A percentile compares a stretch with the other conserved stretches of the same genome.
phyloP scores from a whole-genome alignment of 2,888 invertebrate genomes.

The Nematopogon swammerdamellus region DNA sequence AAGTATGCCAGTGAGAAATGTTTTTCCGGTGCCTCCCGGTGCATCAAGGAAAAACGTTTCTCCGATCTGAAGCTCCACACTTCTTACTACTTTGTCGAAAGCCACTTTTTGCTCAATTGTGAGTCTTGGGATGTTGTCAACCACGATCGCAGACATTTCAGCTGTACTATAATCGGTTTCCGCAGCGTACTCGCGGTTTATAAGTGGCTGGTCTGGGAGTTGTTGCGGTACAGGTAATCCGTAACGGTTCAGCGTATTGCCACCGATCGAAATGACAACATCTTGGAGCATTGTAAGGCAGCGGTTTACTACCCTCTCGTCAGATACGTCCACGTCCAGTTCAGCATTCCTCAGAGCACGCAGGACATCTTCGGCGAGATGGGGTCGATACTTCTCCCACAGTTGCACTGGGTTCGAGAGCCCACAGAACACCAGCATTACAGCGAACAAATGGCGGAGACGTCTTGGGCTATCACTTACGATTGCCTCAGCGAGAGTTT shows the following conservation, averaged over 20 bases:
- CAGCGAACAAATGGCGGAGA: constrained; percentile 11
- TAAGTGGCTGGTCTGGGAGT: neutral
- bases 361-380: constrained; percentile 15
- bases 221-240: constrained; percentile 8
- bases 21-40: no score
- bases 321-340: constrained; percentile 6
- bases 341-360: constrained; percentile 5
- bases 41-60: no score
- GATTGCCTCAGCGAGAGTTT: constrained; percentile 12
- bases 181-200: no score
- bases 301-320: constrained; percentile 8
- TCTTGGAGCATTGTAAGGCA: constrained; percentile 7
- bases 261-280: constrained; percentile 5
- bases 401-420: constrained; percentile 7
- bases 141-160: constrained; percentile 2
- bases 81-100: constrained; percentile 7
- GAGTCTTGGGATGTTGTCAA: constrained; percentile 8
- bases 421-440: constrained; percentile 8
- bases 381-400: constrained; percentile 10
- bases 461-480: constrained; percentile 13
- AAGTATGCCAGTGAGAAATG: constrained; percentile 6
- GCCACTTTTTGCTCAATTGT: constrained; percentile 10
- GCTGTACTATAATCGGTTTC: neutral
- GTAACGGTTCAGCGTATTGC: constrained; percentile 8
- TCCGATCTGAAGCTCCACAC: constrained; percentile 5